A percentile compares a stretch with the other conserved stretches of the same genome.
These are phyloP conservation scores for Litoditis marina DNA, from an alignment of 2,888 invertebrate genomes.

Conservation along the genomic window DNA sequence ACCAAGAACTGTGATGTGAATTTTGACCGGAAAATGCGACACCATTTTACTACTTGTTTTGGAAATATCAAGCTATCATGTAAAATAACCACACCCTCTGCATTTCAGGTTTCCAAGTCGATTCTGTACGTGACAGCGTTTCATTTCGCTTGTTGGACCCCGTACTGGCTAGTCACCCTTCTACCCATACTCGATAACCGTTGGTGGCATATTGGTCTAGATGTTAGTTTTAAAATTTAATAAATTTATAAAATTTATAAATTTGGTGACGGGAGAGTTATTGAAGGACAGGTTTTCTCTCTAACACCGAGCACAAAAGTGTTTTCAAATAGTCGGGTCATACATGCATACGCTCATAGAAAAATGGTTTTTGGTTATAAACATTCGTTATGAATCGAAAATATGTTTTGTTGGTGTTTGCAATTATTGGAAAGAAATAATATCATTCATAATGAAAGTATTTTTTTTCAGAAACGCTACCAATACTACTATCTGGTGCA, in stretches of 20 bases:
- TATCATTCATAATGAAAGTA: neutral
- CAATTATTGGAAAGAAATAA: too few relatives aligned
- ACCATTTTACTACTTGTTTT: too few relatives aligned
- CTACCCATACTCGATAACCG: slow-evolving; percentile 17
- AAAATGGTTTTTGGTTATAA: too few relatives aligned
- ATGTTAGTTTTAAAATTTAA: slow-evolving; percentile 8
- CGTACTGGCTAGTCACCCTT: slow-evolving; percentile 21
- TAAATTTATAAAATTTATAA: too few relatives aligned
- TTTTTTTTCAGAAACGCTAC: slow-evolving; percentile 10
- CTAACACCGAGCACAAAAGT: too few relatives aligned
- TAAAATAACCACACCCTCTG: neutral
- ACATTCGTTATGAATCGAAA: neutral
- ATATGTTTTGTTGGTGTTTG: neutral
- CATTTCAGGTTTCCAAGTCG: slow-evolving; percentile 26
- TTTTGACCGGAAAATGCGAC: too few relatives aligned
- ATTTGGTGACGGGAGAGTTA: too few relatives aligned
- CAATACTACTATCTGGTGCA: slow-evolving; percentile 1
- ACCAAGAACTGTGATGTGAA: too few relatives aligned
- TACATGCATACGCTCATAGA: too few relatives aligned
- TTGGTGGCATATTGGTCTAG: slow-evolving; percentile 8
- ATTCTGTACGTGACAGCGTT: slow-evolving; percentile 30
- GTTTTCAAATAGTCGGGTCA: too few relatives aligned
- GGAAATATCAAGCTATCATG: too few relatives aligned
- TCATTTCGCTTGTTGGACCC: slow-evolving; percentile 32
- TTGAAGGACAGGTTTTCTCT: too few relatives aligned